Evolutionary conservation across 1,140 invertebrate genomes (phyloP).

Genomic region (Spodoptera frugiperda): DNA sequence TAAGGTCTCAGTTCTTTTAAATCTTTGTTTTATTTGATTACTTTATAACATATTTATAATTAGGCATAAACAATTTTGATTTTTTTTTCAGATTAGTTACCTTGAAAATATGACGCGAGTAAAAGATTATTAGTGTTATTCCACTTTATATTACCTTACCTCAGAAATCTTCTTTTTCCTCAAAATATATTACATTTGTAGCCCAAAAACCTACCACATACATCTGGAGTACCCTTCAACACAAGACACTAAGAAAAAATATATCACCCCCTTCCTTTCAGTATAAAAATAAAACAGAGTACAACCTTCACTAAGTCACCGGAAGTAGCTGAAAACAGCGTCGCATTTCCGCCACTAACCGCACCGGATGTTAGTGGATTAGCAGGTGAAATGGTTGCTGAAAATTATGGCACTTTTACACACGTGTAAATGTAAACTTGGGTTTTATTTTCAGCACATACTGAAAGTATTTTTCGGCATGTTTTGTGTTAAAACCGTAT

Average conservation of each 20-base stretch:
- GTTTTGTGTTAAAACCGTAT: background rate
- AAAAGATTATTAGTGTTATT: too few relatives aligned
- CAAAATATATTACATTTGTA: background rate
- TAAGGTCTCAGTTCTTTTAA: too few relatives aligned
- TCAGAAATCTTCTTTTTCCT: background rate
- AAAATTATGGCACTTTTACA: conserved; percentile 42
- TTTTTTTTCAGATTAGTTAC: too few relatives aligned
- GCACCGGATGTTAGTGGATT: conserved; percentile 40
- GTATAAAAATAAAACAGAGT: conserved; percentile 33
- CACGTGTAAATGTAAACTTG: conserved; percentile 30
- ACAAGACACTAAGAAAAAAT: background rate
- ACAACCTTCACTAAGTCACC: conserved; percentile 28
- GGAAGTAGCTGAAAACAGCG: conserved; percentile 42
- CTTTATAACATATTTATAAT: too few relatives aligned
- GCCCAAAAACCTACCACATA: background rate
- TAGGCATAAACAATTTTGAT: too few relatives aligned
- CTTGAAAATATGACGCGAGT: too few relatives aligned
- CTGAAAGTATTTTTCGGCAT: conserved; percentile 1
- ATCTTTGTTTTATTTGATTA: too few relatives aligned
- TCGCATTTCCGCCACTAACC: conserved; percentile 43
- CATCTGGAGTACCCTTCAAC: background rate
- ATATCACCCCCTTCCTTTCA: background rate
- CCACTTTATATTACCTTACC: too few relatives aligned
- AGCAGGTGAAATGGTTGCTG: conserved; percentile 45
- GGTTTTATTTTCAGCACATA: conserved; percentile 28